Percentiles rank a stretch among this genome's conserved stretches.
phyloP scores from a whole-genome alignment of 2,797 vertebrate genomes.

The Sardinella longiceps region DNA sequence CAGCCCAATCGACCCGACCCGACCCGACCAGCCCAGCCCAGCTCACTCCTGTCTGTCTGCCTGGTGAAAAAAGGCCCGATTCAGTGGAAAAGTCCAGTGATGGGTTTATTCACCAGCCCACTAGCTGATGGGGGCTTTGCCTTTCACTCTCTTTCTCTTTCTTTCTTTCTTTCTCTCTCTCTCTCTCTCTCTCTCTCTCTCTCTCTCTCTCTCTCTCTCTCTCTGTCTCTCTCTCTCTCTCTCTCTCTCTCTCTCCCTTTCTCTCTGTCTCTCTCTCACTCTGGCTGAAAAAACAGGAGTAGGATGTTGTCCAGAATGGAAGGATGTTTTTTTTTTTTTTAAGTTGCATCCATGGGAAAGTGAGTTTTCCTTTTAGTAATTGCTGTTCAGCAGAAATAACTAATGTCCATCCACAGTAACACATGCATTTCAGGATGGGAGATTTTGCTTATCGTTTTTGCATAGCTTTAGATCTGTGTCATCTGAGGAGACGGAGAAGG shows the following conservation, averaged over 20 bases:
- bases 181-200: too few species aligned
- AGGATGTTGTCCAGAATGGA: not conserved
- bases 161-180: too few species aligned
- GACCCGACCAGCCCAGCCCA: too few species aligned
- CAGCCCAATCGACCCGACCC: too few species aligned
- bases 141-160: not conserved
- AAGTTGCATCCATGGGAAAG: not conserved
- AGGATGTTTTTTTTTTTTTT: not conserved
- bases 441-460: not conserved
- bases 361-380: not conserved
- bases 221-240: too few species aligned
- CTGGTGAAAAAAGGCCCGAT: too few species aligned
- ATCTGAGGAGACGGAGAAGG: not conserved
- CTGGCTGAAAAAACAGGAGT: not conserved
- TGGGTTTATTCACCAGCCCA: slow-evolving; percentile 7
- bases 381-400: not conserved
- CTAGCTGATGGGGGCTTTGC: not conserved
- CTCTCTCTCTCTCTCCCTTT: too few species aligned
- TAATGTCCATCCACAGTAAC: too few species aligned
- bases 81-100: too few species aligned
- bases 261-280: not conserved
- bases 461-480: not conserved
- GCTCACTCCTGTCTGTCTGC: too few species aligned
- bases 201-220: too few species aligned
- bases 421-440: not conserved